Evolutionary conservation across 2,888 invertebrate genomes (phyloP).

Genomic region (Agrenia bidenticulata): DNA sequence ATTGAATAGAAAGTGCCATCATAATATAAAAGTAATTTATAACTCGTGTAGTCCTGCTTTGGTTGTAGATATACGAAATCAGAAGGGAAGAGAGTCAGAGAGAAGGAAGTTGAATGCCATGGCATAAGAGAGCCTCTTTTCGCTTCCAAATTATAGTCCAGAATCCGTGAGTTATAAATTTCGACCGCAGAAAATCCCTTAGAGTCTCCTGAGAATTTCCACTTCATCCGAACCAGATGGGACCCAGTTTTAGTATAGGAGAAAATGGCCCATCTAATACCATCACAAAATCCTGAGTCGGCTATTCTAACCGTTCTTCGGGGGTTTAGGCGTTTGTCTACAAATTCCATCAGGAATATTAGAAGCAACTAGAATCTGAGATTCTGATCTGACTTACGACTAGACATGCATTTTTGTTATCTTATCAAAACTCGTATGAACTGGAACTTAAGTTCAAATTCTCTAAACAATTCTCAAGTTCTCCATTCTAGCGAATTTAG

Average conservation of each 20-base stretch:
- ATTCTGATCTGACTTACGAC: too few relatives aligned
- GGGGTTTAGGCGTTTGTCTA: too few relatives aligned
- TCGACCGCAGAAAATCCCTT: constrained; percentile 52
- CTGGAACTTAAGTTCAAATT: too few relatives aligned
- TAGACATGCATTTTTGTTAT: too few relatives aligned
- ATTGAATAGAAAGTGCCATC: constrained; percentile 1
- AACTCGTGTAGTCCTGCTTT: neutral
- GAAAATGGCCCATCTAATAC: too few relatives aligned
- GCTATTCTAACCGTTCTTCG: too few relatives aligned
- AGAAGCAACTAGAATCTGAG: too few relatives aligned
- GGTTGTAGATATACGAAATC: neutral
- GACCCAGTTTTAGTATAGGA: constrained; percentile 31
- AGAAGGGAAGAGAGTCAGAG: constrained; percentile 25
- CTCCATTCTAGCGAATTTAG: too few relatives aligned
- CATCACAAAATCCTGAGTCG: too few relatives aligned
- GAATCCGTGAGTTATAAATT: constrained; percentile 53
- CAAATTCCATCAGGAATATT: too few relatives aligned
- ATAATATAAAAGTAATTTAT: constrained; percentile 23
- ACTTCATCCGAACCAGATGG: constrained; percentile 53
- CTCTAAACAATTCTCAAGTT: too few relatives aligned
- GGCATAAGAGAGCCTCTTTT: constrained; percentile 4
- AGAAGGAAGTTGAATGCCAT: constrained; percentile 40
- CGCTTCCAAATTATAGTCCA: constrained; percentile 39
- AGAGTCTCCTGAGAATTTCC: constrained; percentile 50
- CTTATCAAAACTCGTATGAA: too few relatives aligned